Evolutionary conservation across 2,888 invertebrate genomes (phyloP), one percentile per base, ranked within the genome.

Genomic region (Sceliomorpha sp.): DNA sequence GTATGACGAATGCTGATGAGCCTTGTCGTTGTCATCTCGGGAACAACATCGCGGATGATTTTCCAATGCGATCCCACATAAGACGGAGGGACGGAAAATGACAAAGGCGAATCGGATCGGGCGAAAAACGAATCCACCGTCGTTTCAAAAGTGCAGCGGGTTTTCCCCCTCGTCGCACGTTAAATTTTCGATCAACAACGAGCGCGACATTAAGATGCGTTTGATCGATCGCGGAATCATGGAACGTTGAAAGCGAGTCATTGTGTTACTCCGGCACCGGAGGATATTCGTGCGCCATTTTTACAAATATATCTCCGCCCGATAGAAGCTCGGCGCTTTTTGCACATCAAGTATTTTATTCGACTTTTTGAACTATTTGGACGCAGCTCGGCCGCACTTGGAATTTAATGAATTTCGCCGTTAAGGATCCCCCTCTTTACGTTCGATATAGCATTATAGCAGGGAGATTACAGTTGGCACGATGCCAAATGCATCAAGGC

Each of bases 321-420:
- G 36, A 60, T 27, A 20, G 29, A 12, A 20, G 29, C 26, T 2
- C 10, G 14, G 44, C 1, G 29, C 37, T 47, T 45, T 47, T 37
- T 34, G 31, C 47, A 1, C 29, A 12, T 13, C 15, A 8, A 34
- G 39, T 47, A 50, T 42, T 36, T 29, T 45, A 37, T 44, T 40
- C 34, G 7, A 13, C 47, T 44, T 60, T 67, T 45, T 56, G 36
- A 42, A 56, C 60, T 56, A 48, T 47, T 56, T 14, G 36, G 39
- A 42, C 40, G 44, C 50, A 56, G 56, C 45, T 34, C 53, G 50
- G 39, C 12, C 27, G 58, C 51, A 51, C 45, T 69, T 48, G 45
- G 48, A 69, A 70, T 71, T 70, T 70, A 70, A 71, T 68, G 72
- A 72, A 74, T 69, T 72, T 60, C 60, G 47, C 63, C 59, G 64